phyloP scores from a whole-genome alignment of 2,888 invertebrate genomes.

The Dolomedes plantarius region DNA sequence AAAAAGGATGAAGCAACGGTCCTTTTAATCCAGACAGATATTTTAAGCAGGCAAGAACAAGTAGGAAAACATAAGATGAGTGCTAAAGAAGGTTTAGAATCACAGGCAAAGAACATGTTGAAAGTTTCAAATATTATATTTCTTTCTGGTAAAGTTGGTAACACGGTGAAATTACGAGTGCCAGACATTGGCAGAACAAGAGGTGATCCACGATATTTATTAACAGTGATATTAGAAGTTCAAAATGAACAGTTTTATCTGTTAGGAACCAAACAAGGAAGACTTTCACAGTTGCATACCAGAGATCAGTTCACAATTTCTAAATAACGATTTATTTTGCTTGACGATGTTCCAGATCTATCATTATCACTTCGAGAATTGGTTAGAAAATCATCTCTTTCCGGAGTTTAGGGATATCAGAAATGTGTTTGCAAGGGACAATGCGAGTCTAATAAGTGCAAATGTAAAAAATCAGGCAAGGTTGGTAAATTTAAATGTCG shows the following conservation, averaged over 20 bases:
- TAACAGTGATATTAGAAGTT: not conserved
- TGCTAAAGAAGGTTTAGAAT: not conserved
- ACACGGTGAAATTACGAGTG: conserved; percentile 21
- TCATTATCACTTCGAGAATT: conserved; percentile 16
- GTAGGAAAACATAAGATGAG: not conserved
- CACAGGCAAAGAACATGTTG: conserved; percentile 5
- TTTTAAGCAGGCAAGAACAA: not conserved
- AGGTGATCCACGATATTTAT: not conserved
- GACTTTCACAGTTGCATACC: conserved; percentile 7
- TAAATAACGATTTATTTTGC: conserved; percentile 30
- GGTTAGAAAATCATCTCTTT: conserved; percentile 16
- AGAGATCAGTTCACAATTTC: conserved; percentile 21
- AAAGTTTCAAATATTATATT: conserved; percentile 23
- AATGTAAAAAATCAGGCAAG: conserved; percentile 28
- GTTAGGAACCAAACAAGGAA: conserved; percentile 8
- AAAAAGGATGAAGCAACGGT: no score
- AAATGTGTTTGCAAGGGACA: not conserved
- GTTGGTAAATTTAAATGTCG: not conserved
- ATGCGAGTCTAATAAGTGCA: conserved; percentile 15
- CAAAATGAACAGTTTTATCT: conserved; percentile 13
- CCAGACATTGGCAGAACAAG: conserved; percentile 17
- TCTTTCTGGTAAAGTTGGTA: conserved; percentile 17
- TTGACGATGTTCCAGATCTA: conserved; percentile 22
- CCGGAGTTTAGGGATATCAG: conserved; percentile 17
- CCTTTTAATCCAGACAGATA: no score